phyloP scores from a whole-genome alignment of 2,113 vertebrate species.

The Ailuropoda melanoleuca region DNA sequence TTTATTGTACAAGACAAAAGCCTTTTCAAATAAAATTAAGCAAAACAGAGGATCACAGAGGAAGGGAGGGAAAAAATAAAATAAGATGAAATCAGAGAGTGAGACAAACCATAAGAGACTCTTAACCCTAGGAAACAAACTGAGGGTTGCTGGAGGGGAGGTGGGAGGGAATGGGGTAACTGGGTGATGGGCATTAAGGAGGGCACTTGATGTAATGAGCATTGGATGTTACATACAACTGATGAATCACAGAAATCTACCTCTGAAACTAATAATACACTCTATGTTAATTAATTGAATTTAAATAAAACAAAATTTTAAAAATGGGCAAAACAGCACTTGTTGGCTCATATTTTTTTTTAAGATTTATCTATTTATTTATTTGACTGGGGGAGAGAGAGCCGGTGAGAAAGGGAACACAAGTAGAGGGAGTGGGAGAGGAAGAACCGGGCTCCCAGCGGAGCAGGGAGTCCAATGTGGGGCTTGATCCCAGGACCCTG shows the following conservation, averaged over 20 bases:
- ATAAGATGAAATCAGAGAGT: background rate
- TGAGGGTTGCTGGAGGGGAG: background rate
- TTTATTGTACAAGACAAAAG: background rate
- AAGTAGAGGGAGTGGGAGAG: too few species aligned
- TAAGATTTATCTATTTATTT: too few species aligned
- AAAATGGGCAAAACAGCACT: background rate
- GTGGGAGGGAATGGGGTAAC: background rate
- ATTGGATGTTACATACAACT: background rate
- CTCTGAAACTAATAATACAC: background rate
- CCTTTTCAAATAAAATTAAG: background rate
- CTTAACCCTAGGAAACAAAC: background rate
- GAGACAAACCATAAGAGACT: background rate
- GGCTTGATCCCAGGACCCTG: too few species aligned
- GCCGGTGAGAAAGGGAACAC: too few species aligned
- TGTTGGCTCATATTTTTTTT: background rate
- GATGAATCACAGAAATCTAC: background rate
- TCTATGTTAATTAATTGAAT: background rate
- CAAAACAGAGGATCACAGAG: background rate
- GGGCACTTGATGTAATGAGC: background rate
- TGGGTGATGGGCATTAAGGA: background rate
- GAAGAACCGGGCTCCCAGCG: too few species aligned
- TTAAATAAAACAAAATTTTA: background rate
- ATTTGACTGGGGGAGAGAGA: too few species aligned
- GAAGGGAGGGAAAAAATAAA: background rate
- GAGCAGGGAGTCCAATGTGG: too few species aligned